These are phyloP conservation scores for Gasterosteus aculeatus DNA, from an alignment of 2,113 vertebrate species.

Conservation along the genomic window DNA sequence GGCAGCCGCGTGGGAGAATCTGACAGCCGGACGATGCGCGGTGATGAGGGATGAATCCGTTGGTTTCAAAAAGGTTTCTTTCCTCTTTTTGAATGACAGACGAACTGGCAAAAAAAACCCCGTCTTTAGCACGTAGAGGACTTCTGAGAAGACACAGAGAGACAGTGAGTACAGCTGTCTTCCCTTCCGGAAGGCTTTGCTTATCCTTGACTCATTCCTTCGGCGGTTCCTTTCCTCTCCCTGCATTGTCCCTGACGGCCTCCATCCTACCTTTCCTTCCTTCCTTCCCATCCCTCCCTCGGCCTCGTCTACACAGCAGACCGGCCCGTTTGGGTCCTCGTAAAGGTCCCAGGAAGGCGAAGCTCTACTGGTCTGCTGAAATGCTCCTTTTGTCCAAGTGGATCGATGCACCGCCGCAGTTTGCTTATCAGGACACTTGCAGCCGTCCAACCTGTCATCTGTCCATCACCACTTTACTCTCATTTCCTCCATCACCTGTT, in stretches of 20 bases:
- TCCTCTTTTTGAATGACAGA: constrained; percentile 29
- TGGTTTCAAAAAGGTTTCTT: constrained; percentile 19
- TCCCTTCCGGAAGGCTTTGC: constrained; percentile 16
- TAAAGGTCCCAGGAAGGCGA: background rate
- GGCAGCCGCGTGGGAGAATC: constrained; percentile 53
- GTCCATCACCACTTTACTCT: background rate
- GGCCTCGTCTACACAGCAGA: background rate
- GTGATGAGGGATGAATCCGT: constrained; percentile 57
- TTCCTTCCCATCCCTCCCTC: background rate
- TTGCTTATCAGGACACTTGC: background rate
- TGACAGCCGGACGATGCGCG: constrained; percentile 59
- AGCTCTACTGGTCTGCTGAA: background rate
- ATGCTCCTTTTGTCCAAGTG: background rate
- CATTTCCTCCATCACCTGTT: background rate
- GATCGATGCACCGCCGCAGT: background rate
- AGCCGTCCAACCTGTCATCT: background rate
- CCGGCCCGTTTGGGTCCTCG: background rate
- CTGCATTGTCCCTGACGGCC: background rate
- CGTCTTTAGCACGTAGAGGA: background rate
- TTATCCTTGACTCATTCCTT: constrained; percentile 20
- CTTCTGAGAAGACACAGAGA: background rate
- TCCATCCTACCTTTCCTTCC: background rate
- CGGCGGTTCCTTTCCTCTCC: background rate
- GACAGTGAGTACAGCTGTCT: constrained; percentile 27
- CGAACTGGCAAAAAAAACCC: background rate